phyloP scores from a whole-genome alignment of 1,140 invertebrate genomes.

The Amyelois transitella region DNA sequence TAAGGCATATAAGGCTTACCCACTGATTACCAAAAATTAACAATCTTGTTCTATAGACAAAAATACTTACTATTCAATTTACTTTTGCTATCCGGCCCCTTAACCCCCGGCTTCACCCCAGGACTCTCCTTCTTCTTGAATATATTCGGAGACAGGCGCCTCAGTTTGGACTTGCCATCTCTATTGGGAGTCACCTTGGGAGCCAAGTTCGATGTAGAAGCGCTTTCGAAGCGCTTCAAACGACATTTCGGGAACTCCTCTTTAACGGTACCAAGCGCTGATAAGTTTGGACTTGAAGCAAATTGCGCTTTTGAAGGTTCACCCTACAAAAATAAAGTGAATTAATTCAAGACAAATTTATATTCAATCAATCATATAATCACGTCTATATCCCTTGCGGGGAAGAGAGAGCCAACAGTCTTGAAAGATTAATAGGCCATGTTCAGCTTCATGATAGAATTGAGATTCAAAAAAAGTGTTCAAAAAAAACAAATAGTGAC shows the following conservation, averaged over 20 bases:
- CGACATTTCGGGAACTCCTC: conserved; percentile 36
- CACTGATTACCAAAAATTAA: neutral
- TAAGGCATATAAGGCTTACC: too few species aligned
- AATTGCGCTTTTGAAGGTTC: conserved; percentile 48
- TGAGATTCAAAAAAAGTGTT: too few species aligned
- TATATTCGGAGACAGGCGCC: conserved; percentile 45
- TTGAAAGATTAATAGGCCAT: too few species aligned
- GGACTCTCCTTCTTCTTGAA: conserved; percentile 43
- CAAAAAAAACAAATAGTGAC: too few species aligned
- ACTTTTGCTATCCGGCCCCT: conserved; percentile 28
- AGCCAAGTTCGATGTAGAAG: conserved; percentile 46
- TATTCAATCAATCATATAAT: too few species aligned
- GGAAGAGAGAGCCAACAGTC: too few species aligned
- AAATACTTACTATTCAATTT: conserved; percentile 46
- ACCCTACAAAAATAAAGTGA: conserved; percentile 27
- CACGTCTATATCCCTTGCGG: too few species aligned
- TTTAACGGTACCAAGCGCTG: conserved; percentile 22
- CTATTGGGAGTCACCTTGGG: conserved; percentile 16
- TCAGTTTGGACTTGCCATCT: conserved; percentile 35
- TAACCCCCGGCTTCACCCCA: conserved; percentile 24
- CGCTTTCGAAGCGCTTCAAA: conserved; percentile 42
- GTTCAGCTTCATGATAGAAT: too few species aligned
- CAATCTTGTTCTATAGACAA: neutral
- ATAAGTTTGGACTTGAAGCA: conserved; percentile 56
- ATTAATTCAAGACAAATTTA: too few species aligned